Percentiles rank a stretch among this genome's conserved stretches.
These are phyloP conservation scores for Standfussiana lucernea DNA, from an alignment of 2,888 invertebrate species.

Conservation along the genomic window DNA sequence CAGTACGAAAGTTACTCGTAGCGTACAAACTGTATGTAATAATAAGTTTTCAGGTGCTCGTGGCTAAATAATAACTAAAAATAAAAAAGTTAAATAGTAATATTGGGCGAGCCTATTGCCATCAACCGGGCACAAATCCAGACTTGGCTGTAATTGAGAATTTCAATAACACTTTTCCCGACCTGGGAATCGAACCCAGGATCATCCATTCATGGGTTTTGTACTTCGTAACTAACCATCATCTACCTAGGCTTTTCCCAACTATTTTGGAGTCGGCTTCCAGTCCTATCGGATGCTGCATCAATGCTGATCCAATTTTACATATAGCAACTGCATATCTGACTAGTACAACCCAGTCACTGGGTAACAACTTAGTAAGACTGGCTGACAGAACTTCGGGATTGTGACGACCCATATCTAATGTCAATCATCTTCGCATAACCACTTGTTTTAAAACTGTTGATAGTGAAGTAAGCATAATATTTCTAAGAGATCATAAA, in stretches of 20 bases:
- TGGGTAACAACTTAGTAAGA: neutral
- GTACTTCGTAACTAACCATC: neutral
- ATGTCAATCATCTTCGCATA: neutral
- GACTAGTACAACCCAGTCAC: neutral
- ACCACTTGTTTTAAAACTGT: neutral
- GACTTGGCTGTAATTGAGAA: too few relatives aligned
- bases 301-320: too few relatives aligned
- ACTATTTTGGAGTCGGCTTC: neutral
- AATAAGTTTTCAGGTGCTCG: neutral
- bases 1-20: neutral
- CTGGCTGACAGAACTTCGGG: neutral
- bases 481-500: neutral
- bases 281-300: neutral
- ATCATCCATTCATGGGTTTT: too few relatives aligned
- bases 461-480: neutral
- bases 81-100: too few relatives aligned
- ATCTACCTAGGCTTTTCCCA: neutral
- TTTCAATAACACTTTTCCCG: too few relatives aligned
- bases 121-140: too few relatives aligned
- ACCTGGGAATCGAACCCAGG: too few relatives aligned
- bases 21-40: neutral
- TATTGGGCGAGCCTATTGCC: too few relatives aligned
- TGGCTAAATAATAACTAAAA: neutral
- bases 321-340: neutral
- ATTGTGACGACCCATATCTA: neutral